Base-by-base conservation (phyloP, 2,797 vertebrate genomes). In the Huso huso region DNA sequence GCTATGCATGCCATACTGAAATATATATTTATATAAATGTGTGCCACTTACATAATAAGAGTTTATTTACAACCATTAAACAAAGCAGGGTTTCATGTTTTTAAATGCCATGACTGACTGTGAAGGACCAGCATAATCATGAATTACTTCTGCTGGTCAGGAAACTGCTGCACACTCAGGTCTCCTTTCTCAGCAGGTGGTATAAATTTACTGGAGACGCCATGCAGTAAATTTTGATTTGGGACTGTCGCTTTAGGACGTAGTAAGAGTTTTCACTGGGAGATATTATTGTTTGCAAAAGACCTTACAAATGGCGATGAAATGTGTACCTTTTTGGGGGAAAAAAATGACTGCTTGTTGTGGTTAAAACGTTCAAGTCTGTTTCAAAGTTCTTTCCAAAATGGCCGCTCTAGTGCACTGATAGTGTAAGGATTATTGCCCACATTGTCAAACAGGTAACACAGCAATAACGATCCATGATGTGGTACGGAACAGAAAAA, bases 271-370 rank as follows among this genome's bases (percentile, higher is more conserved):
- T 52, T 64, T 64, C 62, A 69, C 61, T 37, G 15, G 67, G 63
- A 51, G 63, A 64, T 69, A 59, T 57, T 51, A 57, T 64, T 64
- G 63, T 69, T 69, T 64, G 18, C 49, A 55, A 69, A 23, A 64
- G 52, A 37, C 15, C 62, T 58, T 49, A 69, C 37, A 69, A 69
- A 64, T 57, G 62, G 50, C 52, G 15, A 49, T 64, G 53, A 69
- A 69, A 69, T 69, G 10, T 64, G 59, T 64, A 64, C 51, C 53
- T 49, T 6, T 7, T 58, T 4, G 67, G 51, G 52, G 62, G 23
- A 58, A n/a, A 49, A 51, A 49, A 52, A 69, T 48, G 51, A 58
- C 48, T 53, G 52, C 53, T 57, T 48, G 55, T 69, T 69, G 62
- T 64, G 57, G 37, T 50, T 37, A 37, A 37, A 37, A 37, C 23